Evolutionary conservation across 2,888 invertebrate genomes (phyloP), one percentile per base, ranked within the genome.

Genomic region (Orthosia gothica): DNA sequence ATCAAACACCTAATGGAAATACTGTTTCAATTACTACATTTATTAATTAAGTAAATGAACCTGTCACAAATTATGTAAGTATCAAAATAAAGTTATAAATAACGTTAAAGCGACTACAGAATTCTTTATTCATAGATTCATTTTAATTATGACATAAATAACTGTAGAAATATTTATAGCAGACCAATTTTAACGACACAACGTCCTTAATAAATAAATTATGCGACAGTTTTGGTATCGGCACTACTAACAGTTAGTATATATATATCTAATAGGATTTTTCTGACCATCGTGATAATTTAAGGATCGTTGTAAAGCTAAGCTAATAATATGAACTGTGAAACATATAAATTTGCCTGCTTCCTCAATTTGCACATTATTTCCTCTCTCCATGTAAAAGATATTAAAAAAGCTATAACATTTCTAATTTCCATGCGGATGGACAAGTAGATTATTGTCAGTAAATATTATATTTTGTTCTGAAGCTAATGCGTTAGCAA

Each of bases 381-480:
- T 86, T 83, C 75, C 74, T 80, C 20, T 79, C 26, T 50, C 50
- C 23, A 52, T 26, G 13, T 9, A 65, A 65, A 76, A 63, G 58
- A 71, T 58, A 72, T 74, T 57, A 77, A 83, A 84, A 86, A 80
- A 76, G 74, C 40, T 54, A 74, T 72, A 80, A 72, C 67, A 81
- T 76, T 83, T 75, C 63, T 77, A 74, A 86, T 84, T 78, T 86
- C 73, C 81, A 81, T 62, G 54, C 71, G 81, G 69, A 77, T 81
- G 71, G 50, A 64, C 49, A 62, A 58, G 71, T 65, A 68, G 63
- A 74, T 75, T 74, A 85, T 63, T 74, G 66, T 61, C 50, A 74
- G 73, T 76, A 59, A 76, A 76, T 79, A 64, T 65, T 65, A 64
- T 75, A 74, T 67, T 82, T 74, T 80, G 68, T 87, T 73, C 75